Base-by-base conservation (phyloP, 2,888 invertebrate genomes). In the Noctua pronuba region DNA sequence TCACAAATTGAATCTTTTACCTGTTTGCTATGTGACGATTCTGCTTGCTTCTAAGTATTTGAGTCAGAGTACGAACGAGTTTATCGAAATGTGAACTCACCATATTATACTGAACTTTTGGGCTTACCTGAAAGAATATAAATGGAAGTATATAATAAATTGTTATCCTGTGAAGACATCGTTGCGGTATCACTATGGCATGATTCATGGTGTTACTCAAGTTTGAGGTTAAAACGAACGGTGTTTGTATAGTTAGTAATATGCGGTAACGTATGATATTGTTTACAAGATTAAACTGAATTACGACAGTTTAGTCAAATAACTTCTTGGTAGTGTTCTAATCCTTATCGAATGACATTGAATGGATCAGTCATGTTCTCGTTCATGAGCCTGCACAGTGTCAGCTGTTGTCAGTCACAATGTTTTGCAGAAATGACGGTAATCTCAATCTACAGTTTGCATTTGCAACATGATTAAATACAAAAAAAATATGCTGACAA, bases 191-290 rank as follows among this genome's bases (percentile, higher is more conserved):
- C 82, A 77, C 88, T 91, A 91, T 88, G 83, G 75, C 79, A 75
- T 92, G 92, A 92, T 86, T 92, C 92, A 92, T 88, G 88, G 62
- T 86, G 79, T 92, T 93, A 92, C 88, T 92, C 92, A 93, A 91
- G 88, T 91, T 91, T 89, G 85, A 68, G 78, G 87, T 84, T 80
- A 85, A 85, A 70, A 64, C 65, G 55, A 64, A 62, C 82, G 41
- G 68, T 90, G 88, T 91, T 89, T 89, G 85, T 74, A 77, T 69
- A 87, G 82, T 91, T 91, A 90, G 86, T 91, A 91, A 91, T 85
- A 74, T 84, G 65, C 60, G 80, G 35, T 46, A 84, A 76, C 77
- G 28, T 86, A 78, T 71, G 75, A 87, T 49, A 77, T 79, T 80
- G 74, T 77, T 74, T 49, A 67, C 13, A 49, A 79, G 79, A 85